These are phyloP conservation scores for Nineta flava DNA, from an alignment of 2,888 invertebrate species.

Conservation along the genomic window DNA sequence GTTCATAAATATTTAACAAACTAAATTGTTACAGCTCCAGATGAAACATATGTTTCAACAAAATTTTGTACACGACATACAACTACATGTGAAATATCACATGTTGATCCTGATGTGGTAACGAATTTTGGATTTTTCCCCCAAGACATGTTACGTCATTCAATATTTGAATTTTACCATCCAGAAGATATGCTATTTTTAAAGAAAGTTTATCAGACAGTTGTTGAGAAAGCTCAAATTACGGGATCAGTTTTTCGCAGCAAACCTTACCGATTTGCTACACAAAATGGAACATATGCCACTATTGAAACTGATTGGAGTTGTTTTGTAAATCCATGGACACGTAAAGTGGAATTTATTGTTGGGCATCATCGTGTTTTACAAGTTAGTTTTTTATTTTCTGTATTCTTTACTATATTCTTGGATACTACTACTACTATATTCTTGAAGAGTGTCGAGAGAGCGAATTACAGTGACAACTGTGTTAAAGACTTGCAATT, in stretches of 20 bases:
- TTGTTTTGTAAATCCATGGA: constrained; percentile 88
- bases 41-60: constrained; percentile 35
- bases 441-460: no score
- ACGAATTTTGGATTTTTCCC: constrained; percentile 79
- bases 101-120: constrained; percentile 67
- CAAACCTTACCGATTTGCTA: constrained; percentile 61
- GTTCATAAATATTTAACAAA: background rate
- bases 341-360: constrained; percentile 74
- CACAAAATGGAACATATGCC: constrained; percentile 73
- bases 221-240: constrained; percentile 53
- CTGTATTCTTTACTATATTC: no score
- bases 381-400: no score
- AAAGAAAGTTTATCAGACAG: constrained; percentile 62
- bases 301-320: constrained; percentile 85
- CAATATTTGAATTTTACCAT: constrained; percentile 75
- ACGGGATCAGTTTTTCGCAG: constrained; percentile 52
- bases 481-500: no score
- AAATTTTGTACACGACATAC: constrained; percentile 72
- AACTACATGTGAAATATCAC: constrained; percentile 56
- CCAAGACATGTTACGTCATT: constrained; percentile 71
- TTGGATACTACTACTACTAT: no score
- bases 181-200: constrained; percentile 69
- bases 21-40: constrained; percentile 29
- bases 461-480: no score
- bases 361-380: constrained; percentile 68